A percentile compares a stretch with the other conserved stretches of the same genome.
Conservation (phyloP, 2,113 vertebrate genomes). For the Nanorana parkeri region DNA sequence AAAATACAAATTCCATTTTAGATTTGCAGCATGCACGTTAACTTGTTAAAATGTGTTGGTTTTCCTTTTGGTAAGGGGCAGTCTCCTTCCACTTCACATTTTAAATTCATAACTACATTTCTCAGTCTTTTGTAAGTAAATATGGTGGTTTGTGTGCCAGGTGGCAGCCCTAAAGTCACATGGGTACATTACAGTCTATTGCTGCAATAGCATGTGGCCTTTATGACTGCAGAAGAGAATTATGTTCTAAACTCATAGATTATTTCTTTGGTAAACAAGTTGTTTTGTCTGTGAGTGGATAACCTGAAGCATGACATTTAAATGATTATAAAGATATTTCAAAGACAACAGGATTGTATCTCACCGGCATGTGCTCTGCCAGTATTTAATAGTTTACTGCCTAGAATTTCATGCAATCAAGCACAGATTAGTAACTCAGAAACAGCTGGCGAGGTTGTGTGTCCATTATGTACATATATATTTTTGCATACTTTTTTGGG, state of each 20-base stretch:
- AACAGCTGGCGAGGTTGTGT: too few relatives aligned
- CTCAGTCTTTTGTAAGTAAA: conserved; percentile 6
- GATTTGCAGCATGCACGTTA: too few relatives aligned
- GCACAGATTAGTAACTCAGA: too few relatives aligned
- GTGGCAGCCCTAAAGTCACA: conserved; percentile 34
- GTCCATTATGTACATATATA: too few relatives aligned
- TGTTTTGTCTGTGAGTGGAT: conserved; percentile 41
- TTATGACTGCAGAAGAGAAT: conserved; percentile 40
- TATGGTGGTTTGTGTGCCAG: conserved; percentile 32
- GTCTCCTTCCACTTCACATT: not conserved
- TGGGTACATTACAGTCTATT: conserved; percentile 40
- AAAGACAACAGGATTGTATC: conserved; percentile 27
- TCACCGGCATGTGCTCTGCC: not conserved
- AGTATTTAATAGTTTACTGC: conserved; percentile 17
- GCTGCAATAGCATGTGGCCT: conserved; percentile 37
- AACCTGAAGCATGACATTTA: conserved; percentile 46
- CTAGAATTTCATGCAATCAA: not conserved
- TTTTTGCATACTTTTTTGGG: too few relatives aligned
- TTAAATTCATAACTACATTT: conserved; percentile 13
- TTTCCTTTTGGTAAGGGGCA: too few relatives aligned
- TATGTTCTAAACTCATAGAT: conserved; percentile 38
- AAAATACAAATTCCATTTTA: too few relatives aligned
- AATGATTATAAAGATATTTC: conserved; percentile 32
- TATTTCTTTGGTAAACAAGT: conserved; percentile 50
- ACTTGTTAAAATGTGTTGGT: too few relatives aligned